Conservation (phyloP, 2,888 invertebrate genomes). For the Odontocolon sp. region DNA sequence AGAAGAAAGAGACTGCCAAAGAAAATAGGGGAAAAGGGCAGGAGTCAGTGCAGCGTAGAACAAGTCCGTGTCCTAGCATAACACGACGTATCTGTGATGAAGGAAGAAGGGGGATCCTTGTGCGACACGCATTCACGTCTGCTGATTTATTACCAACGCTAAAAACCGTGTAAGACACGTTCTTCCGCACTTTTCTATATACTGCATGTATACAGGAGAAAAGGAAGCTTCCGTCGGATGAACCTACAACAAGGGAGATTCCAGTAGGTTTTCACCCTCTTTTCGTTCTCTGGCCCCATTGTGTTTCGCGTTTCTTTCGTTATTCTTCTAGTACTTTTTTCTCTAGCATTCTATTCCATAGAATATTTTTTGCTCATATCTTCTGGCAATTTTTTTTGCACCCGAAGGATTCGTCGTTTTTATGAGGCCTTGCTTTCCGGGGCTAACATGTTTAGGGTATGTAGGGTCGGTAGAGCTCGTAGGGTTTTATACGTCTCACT, state of each 20-base stretch:
- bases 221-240: constrained; percentile 23
- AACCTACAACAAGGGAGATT: constrained; percentile 18
- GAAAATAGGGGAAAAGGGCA: constrained; percentile 14
- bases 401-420: too few species aligned
- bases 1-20: constrained; percentile 31
- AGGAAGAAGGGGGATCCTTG: constrained; percentile 29
- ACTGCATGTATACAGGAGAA: not conserved
- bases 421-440: too few species aligned
- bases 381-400: too few species aligned
- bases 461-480: too few species aligned
- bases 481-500: too few species aligned
- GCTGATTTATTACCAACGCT: constrained; percentile 64
- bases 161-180: constrained; percentile 64
- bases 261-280: constrained; percentile 23
- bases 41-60: constrained; percentile 35
- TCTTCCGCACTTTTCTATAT: constrained; percentile 17
- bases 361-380: constrained; percentile 13
- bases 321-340: not conserved
- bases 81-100: constrained; percentile 55
- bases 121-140: constrained; percentile 62
- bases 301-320: not conserved
- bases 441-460: too few species aligned
- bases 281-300: constrained; percentile 11
- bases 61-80: constrained; percentile 60
- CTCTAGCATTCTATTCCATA: too few species aligned